Evolutionary conservation across 2,888 invertebrate species (phyloP), one percentile per base, ranked within the genome.

Genomic region (Troglohyphantes excavatus): DNA sequence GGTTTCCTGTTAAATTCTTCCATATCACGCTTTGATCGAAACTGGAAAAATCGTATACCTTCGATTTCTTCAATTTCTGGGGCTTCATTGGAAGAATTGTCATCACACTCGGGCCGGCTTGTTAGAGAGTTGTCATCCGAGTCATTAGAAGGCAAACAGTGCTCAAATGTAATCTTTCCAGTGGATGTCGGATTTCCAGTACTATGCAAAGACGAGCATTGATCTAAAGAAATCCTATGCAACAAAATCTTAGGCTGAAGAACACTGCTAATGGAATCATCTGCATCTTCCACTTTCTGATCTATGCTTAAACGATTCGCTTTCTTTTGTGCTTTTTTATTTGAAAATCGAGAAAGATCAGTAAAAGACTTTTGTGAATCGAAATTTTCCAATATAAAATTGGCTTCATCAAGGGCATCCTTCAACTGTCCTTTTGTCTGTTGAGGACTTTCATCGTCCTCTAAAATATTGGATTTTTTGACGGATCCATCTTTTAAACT

Each of bases 41-140:
- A 92, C 89, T 91, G 91, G 67, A 90, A 88, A 79, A 92, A 92
- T 75, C 91, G 91, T 13, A 92, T 82, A 27, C 92, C 92, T 89
- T 92, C 92, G 73, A 92, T 91, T 76, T 91, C 79, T 73, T 92
- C 91, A 70, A 92, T 84, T 81, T 92, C 91, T 27, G 91, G 91
- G 27, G 65, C 85, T 27, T 90, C 88, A 70, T n/a, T 79, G 46
- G 67, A 75, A 76, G 70, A 70, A 23, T 53, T 43, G 27, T 90
- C 79, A 46, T 68, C 19, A n/a, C 59, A 61, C 46, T 27, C 63
- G 13, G 46, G 43, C 29, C 39, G 33, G 65, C 43, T 27, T n/a
- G 46, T 27, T 19, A 53, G 33, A 39, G 68, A 78, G 46, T 70
- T 46, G 5, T 87, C 21, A 23, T 65, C 63, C 7, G 59, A 59